These are phyloP conservation scores for Hippoglossus stenolepis DNA, from an alignment of 2,113 vertebrate species.

Conservation along the genomic window DNA sequence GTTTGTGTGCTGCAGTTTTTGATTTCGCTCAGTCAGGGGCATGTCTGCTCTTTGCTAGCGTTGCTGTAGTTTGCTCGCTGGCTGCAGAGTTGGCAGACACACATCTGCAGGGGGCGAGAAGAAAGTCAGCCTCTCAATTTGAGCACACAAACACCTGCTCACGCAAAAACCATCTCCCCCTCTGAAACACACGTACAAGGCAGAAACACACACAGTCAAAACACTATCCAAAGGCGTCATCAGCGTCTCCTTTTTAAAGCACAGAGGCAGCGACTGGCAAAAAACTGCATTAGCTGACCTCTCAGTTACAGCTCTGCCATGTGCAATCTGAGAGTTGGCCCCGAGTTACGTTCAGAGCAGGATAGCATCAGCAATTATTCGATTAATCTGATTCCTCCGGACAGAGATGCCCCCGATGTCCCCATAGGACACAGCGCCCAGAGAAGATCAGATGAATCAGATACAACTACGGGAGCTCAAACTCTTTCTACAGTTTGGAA, in stretches of 20 bases:
- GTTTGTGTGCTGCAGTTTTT: slow-evolving; percentile 15
- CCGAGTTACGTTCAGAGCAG: slow-evolving; percentile 31
- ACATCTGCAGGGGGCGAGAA: slow-evolving; percentile 7
- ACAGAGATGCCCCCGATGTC: slow-evolving; percentile 57
- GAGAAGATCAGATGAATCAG: slow-evolving; percentile 3
- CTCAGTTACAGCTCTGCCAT: slow-evolving; percentile 51
- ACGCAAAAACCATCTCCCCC: slow-evolving; percentile 3
- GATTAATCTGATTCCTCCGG: slow-evolving; percentile 55
- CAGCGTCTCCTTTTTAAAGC: slow-evolving; percentile 18
- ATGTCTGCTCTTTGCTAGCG: slow-evolving; percentile 37
- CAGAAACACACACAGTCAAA: slow-evolving; percentile 36
- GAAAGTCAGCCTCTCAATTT: slow-evolving; percentile 39
- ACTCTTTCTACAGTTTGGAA: background rate
- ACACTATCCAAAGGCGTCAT: slow-evolving; percentile 36
- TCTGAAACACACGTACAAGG: slow-evolving; percentile 20
- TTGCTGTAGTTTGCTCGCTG: slow-evolving; percentile 39
- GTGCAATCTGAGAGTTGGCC: slow-evolving; percentile 40
- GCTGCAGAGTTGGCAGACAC: slow-evolving; percentile 48
- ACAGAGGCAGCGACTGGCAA: slow-evolving; percentile 3
- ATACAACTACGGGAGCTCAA: background rate
- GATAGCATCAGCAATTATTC: slow-evolving; percentile 80
- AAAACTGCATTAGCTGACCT: slow-evolving; percentile 63
- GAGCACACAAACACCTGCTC: slow-evolving; percentile 48
- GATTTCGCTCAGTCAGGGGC: slow-evolving; percentile 49
- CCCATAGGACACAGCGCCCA: slow-evolving; percentile 36